Percentiles rank a stretch among this genome's conserved stretches.
Conservation (phyloP, 2,797 vertebrate species). For the Enteromius viviparus region DNA sequence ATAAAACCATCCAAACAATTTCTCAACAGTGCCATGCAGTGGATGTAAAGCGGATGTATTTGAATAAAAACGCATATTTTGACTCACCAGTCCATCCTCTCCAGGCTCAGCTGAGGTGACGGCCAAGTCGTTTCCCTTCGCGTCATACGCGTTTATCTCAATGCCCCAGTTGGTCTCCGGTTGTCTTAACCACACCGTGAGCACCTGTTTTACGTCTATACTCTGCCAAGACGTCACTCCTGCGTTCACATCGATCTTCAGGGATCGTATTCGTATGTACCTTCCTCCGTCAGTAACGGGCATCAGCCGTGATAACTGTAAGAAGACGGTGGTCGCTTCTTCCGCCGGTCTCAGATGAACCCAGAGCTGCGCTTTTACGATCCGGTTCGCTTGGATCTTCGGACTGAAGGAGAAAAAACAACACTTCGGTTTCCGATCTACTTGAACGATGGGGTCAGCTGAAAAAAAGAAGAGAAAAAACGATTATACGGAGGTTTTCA, state of each 20-base stretch:
- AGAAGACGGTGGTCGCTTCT: slow-evolving; percentile 90
- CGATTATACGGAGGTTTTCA: slow-evolving; percentile 3
- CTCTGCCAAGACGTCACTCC: slow-evolving; percentile 95
- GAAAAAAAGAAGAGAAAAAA: slow-evolving; percentile 59
- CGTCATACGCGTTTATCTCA: slow-evolving; percentile 95
- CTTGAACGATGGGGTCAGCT: slow-evolving; percentile 87
- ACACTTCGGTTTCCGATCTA: slow-evolving; percentile 89
- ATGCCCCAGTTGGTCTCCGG: slow-evolving; percentile 99
- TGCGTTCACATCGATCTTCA: slow-evolving; percentile 94
- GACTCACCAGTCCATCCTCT: slow-evolving; percentile 94
- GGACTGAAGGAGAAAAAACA: slow-evolving; percentile 95
- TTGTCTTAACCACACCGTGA: slow-evolving; percentile 96
- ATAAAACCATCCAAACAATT: not conserved
- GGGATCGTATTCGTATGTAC: slow-evolving; percentile 91
- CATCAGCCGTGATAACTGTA: slow-evolving; percentile 95
- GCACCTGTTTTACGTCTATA: slow-evolving; percentile 95
- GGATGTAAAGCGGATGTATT: not conserved
- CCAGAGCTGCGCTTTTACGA: slow-evolving; percentile 94
- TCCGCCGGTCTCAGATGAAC: slow-evolving; percentile 88
- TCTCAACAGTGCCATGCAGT: not conserved
- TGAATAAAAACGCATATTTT: not conserved
- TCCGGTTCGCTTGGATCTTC: slow-evolving; percentile 90
- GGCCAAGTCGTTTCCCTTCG: slow-evolving; percentile 88
- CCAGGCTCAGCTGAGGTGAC: slow-evolving; percentile 88
- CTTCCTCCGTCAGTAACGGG: slow-evolving; percentile 87